Evolutionary conservation across 2,113 vertebrate genomes (phyloP).

Genomic region (Hippocampus zosterae): DNA sequence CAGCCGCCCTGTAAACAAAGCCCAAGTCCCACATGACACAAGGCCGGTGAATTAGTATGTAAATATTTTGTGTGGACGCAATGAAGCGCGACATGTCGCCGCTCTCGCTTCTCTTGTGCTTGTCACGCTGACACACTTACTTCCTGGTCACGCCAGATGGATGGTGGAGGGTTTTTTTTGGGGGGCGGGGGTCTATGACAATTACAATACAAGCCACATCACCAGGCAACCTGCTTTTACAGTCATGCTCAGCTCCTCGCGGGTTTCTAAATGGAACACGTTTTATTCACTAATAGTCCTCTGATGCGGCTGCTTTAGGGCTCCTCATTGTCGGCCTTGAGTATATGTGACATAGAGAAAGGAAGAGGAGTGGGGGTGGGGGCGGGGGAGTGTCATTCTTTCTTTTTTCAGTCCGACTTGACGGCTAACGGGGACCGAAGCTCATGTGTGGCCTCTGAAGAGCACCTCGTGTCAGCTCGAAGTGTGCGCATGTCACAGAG

Average conservation of each 20-base stretch:
- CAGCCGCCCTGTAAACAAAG: background rate
- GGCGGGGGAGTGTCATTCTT: too few species aligned
- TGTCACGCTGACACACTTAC: slow-evolving; percentile 25
- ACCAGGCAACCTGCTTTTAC: slow-evolving; percentile 35
- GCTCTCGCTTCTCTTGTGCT: background rate
- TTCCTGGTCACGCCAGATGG: slow-evolving; percentile 65
- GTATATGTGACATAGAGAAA: too few species aligned
- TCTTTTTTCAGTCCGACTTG: too few species aligned
- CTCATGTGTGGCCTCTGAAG: too few species aligned
- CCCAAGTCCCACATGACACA: slow-evolving; percentile 32
- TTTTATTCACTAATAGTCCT: too few species aligned
- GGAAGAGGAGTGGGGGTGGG: too few species aligned
- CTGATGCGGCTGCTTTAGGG: too few species aligned
- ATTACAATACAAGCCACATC: slow-evolving; percentile 49
- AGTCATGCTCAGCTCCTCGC: background rate
- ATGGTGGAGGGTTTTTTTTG: slow-evolving; percentile 48
- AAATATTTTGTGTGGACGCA: slow-evolving; percentile 62
- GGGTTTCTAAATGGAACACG: background rate
- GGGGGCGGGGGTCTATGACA: slow-evolving; percentile 16
- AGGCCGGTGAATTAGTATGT: slow-evolving; percentile 50
- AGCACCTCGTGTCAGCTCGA: too few species aligned
- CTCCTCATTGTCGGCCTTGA: too few species aligned
- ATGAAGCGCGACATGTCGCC: slow-evolving; percentile 34
- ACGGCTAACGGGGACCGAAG: too few species aligned
- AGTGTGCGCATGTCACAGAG: too few species aligned